A percentile compares a stretch with the other conserved stretches of the same genome.
Evolutionary conservation across 1,140 invertebrate genomes (phyloP).

Genomic region (Camponotus vicinus): DNA sequence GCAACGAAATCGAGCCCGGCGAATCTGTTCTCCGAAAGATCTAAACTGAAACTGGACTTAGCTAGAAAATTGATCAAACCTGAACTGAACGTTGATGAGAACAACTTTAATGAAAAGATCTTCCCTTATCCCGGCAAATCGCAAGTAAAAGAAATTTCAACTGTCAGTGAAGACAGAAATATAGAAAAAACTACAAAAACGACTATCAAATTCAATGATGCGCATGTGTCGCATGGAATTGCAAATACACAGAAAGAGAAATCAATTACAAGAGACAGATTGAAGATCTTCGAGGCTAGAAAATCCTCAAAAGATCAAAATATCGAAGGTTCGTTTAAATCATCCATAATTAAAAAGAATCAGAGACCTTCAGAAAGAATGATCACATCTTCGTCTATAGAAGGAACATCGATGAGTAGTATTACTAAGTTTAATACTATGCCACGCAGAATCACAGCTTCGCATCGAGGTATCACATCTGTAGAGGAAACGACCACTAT

Average conservation of each 20-base stretch:
- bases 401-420: conserved; percentile 17
- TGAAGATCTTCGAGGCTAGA: conserved; percentile 31
- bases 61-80: conserved; percentile 82
- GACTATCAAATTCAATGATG: conserved; percentile 24
- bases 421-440: conserved; percentile 18
- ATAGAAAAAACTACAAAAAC: conserved; percentile 63
- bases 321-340: neutral
- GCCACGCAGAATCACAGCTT: neutral
- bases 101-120: conserved; percentile 68
- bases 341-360: conserved; percentile 45
- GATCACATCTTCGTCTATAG: conserved; percentile 45
- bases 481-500: conserved; percentile 41
- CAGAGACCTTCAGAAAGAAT: conserved; percentile 52
- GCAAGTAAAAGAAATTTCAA: conserved; percentile 55
- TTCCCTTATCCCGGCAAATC: conserved; percentile 65
- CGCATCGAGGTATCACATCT: neutral
- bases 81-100: conserved; percentile 79
- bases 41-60: conserved; percentile 82
- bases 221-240: neutral
- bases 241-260: conserved; percentile 26
- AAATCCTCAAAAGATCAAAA: conserved; percentile 18
- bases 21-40: conserved; percentile 78
- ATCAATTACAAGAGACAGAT: conserved; percentile 7
- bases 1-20: conserved; percentile 78
- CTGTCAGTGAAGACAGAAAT: conserved; percentile 73